Percentiles rank a stretch among this genome's conserved stretches.
Evolutionary conservation across 2,888 invertebrate genomes (phyloP).

Genomic region (Smittia sp.): DNA sequence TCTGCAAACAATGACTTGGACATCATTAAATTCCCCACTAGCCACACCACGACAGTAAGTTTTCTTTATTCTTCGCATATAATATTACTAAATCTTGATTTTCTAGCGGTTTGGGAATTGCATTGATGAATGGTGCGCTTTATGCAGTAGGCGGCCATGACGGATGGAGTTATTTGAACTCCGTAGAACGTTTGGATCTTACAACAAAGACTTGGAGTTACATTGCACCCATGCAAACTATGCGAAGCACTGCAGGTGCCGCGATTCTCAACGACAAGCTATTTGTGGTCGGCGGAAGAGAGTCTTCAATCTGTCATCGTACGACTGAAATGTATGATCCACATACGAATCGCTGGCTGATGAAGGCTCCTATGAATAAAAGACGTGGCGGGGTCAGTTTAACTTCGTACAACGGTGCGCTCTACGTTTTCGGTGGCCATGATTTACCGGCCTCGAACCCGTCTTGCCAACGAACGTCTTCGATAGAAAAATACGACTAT

Average conservation of each 20-base stretch:
- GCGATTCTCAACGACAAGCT: slow-evolving; percentile 80
- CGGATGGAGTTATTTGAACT: slow-evolving; percentile 84
- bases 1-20: slow-evolving; percentile 37
- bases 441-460: slow-evolving; percentile 89
- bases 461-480: slow-evolving; percentile 77
- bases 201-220: slow-evolving; percentile 83
- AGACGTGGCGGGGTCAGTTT: slow-evolving; percentile 84
- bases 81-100: too few species aligned
- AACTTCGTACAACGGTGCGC: slow-evolving; percentile 79
- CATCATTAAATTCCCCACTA: slow-evolving; percentile 61
- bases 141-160: slow-evolving; percentile 94
- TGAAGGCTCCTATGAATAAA: slow-evolving; percentile 82
- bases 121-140: slow-evolving; percentile 73
- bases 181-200: slow-evolving; percentile 87
- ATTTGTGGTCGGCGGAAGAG: slow-evolving; percentile 90
- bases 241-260: slow-evolving; percentile 82
- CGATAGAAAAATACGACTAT: slow-evolving; percentile 81
- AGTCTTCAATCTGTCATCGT: slow-evolving; percentile 84
- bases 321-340: slow-evolving; percentile 87
- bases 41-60: slow-evolving; percentile 86
- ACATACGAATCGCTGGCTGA: slow-evolving; percentile 70
- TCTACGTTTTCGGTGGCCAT: slow-evolving; percentile 92
- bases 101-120: slow-evolving; percentile 48
- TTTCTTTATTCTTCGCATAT: too few species aligned
- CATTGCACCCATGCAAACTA: slow-evolving; percentile 85